Conservation (phyloP, 2,888 invertebrate species). For the Agriotes lineatus region DNA sequence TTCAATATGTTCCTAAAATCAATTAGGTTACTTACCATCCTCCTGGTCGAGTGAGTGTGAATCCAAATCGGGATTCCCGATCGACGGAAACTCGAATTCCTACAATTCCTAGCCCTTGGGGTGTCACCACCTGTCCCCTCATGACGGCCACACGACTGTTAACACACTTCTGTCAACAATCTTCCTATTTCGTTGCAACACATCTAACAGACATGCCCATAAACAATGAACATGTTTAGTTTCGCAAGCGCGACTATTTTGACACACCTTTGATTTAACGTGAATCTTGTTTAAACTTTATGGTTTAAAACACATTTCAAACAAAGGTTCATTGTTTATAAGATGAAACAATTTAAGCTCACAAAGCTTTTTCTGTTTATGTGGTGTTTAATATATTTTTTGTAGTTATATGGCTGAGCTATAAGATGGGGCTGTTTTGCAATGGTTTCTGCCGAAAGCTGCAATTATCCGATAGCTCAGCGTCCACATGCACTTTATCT, state of each 20-base stretch:
- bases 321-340: slow-evolving; percentile 38
- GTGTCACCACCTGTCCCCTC: slow-evolving; percentile 95
- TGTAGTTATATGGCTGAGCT: slow-evolving; percentile 27
- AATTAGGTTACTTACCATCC: slow-evolving; percentile 93
- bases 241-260: too few species aligned
- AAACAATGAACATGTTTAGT: slow-evolving; percentile 53
- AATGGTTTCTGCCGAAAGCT: neutral
- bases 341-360: slow-evolving; percentile 35
- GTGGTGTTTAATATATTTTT: slow-evolving; percentile 29
- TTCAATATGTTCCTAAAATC: too few species aligned
- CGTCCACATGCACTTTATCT: slow-evolving; percentile 48
- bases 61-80: slow-evolving; percentile 93
- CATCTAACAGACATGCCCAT: slow-evolving; percentile 45
- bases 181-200: slow-evolving; percentile 43
- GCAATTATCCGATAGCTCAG: slow-evolving; percentile 36
- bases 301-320: too few species aligned
- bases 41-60: slow-evolving; percentile 92
- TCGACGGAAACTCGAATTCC: slow-evolving; percentile 98
- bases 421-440: slow-evolving; percentile 25
- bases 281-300: too few species aligned
- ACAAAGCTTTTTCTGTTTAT: slow-evolving; percentile 39
- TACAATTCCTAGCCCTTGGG: slow-evolving; percentile 95
- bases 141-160: slow-evolving; percentile 98
- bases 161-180: slow-evolving; percentile 57
- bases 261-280: too few species aligned